These are phyloP conservation scores for Vimba vimba DNA, from an alignment of 2,113 vertebrate species.

Conservation along the genomic window DNA sequence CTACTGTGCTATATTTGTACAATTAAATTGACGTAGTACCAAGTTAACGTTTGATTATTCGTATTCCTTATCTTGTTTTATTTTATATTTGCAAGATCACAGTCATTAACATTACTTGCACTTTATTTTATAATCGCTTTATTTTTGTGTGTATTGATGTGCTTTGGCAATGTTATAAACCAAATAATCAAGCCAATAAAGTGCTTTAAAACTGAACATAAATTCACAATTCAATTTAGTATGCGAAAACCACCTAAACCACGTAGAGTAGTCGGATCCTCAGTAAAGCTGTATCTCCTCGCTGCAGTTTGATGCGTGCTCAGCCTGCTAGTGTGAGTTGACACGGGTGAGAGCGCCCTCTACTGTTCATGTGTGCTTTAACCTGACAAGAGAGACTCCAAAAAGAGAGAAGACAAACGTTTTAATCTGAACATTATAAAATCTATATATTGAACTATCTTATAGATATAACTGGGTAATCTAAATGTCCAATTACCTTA, in stretches of 20 bases:
- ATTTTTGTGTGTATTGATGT: background rate
- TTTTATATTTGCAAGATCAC: too few relatives aligned
- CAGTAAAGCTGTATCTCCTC: background rate
- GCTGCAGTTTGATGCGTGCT: background rate
- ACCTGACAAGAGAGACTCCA: background rate
- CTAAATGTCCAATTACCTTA: background rate
- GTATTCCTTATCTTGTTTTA: background rate
- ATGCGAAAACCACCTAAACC: background rate
- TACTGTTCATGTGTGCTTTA: conserved; percentile 59
- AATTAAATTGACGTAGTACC: background rate
- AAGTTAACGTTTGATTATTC: background rate
- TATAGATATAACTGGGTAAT: background rate
- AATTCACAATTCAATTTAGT: background rate
- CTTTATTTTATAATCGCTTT: background rate
- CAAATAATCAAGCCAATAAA: background rate
- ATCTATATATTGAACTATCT: too few relatives aligned
- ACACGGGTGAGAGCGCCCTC: conserved; percentile 75
- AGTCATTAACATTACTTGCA: background rate
- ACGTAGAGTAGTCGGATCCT: background rate
- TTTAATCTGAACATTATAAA: too few relatives aligned
- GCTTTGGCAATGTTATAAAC: background rate
- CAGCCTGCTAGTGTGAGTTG: conserved; percentile 27
- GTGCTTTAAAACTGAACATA: background rate
- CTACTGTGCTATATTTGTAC: background rate
- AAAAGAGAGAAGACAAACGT: background rate